phyloP scores from a whole-genome alignment of 2,797 vertebrate species.

The Pantherophis vulpinus region DNA sequence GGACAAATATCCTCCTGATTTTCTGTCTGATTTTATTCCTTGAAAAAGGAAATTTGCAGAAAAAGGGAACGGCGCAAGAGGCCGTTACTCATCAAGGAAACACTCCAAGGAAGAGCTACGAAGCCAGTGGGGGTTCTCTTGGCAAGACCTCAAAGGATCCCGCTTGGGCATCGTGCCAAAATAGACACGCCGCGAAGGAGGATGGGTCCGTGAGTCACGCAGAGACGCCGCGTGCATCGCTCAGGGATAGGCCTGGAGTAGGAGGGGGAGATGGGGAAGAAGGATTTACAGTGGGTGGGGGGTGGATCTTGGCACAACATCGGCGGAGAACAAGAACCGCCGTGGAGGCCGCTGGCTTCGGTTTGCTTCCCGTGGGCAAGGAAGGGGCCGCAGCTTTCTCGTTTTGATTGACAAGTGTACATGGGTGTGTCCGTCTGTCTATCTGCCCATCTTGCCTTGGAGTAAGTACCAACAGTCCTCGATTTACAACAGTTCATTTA shows the following conservation, averaged over 20 bases:
- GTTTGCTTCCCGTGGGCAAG: too few species aligned
- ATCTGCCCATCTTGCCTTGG: too few species aligned
- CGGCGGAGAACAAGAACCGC: too few species aligned
- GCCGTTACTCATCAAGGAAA: not conserved
- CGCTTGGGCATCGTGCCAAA: not conserved
- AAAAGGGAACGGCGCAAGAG: not conserved
- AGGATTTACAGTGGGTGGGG: fast-evolving
- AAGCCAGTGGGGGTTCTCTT: not conserved
- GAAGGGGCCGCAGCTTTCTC: too few species aligned
- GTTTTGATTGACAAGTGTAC: too few species aligned
- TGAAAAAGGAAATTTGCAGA: not conserved
- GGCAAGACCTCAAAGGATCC: not conserved
- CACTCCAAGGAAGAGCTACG: not conserved
- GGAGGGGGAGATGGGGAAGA: too few species aligned
- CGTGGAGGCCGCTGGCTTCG: too few species aligned
- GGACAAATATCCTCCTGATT: too few species aligned
- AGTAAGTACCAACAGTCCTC: too few species aligned
- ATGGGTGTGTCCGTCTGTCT: too few species aligned
- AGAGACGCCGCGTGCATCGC: not conserved
- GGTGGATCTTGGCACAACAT: not conserved
- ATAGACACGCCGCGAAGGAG: not conserved
- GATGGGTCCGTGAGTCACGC: not conserved
- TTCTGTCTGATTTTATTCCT: not conserved
- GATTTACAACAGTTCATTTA: too few species aligned
- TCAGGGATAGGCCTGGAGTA: not conserved